Evolutionary conservation across 2,888 invertebrate species (phyloP).

Genomic region (Lordiphosa andalusiaca): DNA sequence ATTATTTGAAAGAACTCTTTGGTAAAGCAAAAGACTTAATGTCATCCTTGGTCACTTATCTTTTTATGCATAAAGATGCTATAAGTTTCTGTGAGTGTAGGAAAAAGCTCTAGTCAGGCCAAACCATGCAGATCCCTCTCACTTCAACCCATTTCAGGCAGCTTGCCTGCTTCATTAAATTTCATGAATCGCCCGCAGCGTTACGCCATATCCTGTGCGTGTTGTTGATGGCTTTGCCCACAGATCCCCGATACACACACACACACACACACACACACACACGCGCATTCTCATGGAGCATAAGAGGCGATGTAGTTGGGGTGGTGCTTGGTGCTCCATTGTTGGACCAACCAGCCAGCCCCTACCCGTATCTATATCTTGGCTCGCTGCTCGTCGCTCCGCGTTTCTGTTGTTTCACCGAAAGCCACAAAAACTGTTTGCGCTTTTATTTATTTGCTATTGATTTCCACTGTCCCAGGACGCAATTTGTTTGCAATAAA

Average conservation of each 20-base stretch:
- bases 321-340: slow-evolving; percentile 13
- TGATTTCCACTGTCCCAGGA: slow-evolving; percentile 75
- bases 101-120: too few relatives aligned
- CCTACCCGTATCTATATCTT: slow-evolving; percentile 47
- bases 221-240: slow-evolving; percentile 67
- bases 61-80: too few relatives aligned
- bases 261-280: slow-evolving; percentile 8
- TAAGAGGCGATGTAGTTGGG: background rate
- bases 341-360: slow-evolving; percentile 43
- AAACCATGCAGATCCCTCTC: slow-evolving; percentile 1
- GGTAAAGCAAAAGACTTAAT: too few relatives aligned
- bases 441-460: slow-evolving; percentile 76
- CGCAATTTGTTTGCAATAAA: slow-evolving; percentile 77
- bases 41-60: too few relatives aligned
- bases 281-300: background rate
- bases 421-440: slow-evolving; percentile 74
- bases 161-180: slow-evolving; percentile 68
- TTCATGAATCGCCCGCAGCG: slow-evolving; percentile 73
- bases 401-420: slow-evolving; percentile 53
- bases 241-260: slow-evolving; percentile 26
- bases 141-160: slow-evolving; percentile 29
- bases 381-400: slow-evolving; percentile 42
- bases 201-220: slow-evolving; percentile 60
- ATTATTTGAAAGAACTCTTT: too few relatives aligned
- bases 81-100: too few relatives aligned